Conservation (phyloP, 2,888 invertebrate genomes). For the Harpalus rubripes region DNA sequence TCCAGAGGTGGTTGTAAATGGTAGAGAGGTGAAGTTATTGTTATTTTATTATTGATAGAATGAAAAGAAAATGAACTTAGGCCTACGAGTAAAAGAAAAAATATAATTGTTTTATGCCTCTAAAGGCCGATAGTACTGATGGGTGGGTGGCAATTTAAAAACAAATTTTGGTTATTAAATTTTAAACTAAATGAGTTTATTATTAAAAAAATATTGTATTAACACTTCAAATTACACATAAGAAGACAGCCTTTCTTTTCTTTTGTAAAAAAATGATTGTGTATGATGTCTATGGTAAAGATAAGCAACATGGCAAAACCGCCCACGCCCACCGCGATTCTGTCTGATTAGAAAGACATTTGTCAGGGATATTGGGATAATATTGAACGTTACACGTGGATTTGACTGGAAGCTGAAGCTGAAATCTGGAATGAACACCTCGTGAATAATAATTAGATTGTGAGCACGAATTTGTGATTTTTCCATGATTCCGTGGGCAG, state of each 20-base stretch:
- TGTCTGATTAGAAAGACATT: constrained; percentile 53
- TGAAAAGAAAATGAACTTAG: constrained; percentile 54
- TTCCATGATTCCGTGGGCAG: constrained; percentile 35
- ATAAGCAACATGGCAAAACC: neutral
- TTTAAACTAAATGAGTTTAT: too few relatives aligned
- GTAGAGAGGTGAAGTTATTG: too few relatives aligned
- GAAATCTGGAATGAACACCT: constrained; percentile 40
- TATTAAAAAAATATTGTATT: too few relatives aligned
- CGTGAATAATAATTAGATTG: constrained; percentile 56
- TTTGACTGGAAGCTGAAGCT: constrained; percentile 31
- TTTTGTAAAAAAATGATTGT: too few relatives aligned
- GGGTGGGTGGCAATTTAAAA: too few relatives aligned
- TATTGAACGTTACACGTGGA: constrained; percentile 55
- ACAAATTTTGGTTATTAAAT: too few relatives aligned
- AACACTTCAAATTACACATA: too few relatives aligned
- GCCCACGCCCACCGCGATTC: constrained; percentile 1
- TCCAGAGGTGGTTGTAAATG: too few relatives aligned
- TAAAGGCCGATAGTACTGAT: too few relatives aligned
- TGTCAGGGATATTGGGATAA: constrained; percentile 62
- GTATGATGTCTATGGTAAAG: too few relatives aligned
- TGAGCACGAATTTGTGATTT: constrained; percentile 34
- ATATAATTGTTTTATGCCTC: too few relatives aligned
- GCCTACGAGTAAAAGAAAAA: neutral
- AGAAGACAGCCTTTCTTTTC: too few relatives aligned
- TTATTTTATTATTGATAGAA: constrained; percentile 60